Conservation (phyloP, 2,113 vertebrate species). For the Tiliqua scincoides region DNA sequence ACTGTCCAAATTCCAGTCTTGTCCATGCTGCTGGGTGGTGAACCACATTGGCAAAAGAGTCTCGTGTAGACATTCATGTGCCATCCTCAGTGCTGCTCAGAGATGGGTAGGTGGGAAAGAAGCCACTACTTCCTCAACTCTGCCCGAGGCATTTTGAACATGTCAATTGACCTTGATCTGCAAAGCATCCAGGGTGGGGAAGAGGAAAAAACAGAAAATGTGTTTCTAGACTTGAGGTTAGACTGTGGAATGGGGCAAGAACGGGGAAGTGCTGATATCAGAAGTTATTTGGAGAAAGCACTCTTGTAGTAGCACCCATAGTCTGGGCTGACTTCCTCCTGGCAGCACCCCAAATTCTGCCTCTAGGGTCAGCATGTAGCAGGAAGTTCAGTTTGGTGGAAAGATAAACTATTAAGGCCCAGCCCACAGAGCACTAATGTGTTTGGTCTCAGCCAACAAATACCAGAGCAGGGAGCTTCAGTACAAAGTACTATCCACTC, state of each 20-base stretch:
- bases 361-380: background rate
- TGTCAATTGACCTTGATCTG: constrained; percentile 38
- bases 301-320: background rate
- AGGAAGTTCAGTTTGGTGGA: background rate
- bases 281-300: background rate
- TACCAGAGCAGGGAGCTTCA: background rate
- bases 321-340: background rate
- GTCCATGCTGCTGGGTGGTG: background rate
- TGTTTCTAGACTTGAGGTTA: background rate
- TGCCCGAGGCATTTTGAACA: constrained; percentile 54
- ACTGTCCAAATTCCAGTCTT: background rate
- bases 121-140: constrained; percentile 44
- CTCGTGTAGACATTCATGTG: background rate
- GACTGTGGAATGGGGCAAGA: background rate
- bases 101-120: background rate
- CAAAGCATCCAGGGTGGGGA: constrained; percentile 28
- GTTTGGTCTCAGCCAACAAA: background rate
- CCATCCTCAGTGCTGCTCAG: background rate
- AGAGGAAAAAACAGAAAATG: background rate
- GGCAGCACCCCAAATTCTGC: background rate
- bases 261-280: rapidly evolving
- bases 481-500: no score
- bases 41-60: background rate
- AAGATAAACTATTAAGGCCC: background rate
- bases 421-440: background rate